Base-by-base conservation (phyloP, 2,888 invertebrate genomes). In the Molanna angustata region DNA sequence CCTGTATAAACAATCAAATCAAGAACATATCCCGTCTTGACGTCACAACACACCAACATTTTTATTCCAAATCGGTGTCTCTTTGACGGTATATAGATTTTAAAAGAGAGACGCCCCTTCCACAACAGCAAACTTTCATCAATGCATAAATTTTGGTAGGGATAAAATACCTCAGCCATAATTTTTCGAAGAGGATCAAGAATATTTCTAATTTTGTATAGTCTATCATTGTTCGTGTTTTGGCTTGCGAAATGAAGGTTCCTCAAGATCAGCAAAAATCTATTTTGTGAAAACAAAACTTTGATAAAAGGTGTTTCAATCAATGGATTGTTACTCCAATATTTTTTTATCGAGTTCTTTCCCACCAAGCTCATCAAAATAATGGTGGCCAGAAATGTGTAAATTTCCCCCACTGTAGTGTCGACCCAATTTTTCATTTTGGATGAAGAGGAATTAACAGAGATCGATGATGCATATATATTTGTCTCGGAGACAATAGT, bases 81-180 rank as follows among this genome's bases (percentile, higher is more conserved):
- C 20, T 50, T 50, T 1, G 50, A 50, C 9, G 50, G 50, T 1
- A 50, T 50, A 13, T 50, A 50, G 4, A 43, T 50, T 27, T 39
- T 48, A n/a, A 48, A 48, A 13, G 48, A 48, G 13, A 48, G 39
- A 7, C 27, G 20, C 13, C 50, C 50, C 37, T 50, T 50, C 44
- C 50, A 50, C 1, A 50, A 17, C 16, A 44, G 16, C 6, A 50
- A 14, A n/a, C 50, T 50, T 50, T 50, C 50, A 43, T 50, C 43
- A 2, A 50, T 50, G 20, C 50, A 50, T 4, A 50, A 16, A 50
- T 50, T 50, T 33, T 49, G 21, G 22, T 22, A 37, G 9, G 50
- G 50, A 21, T 43, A 43, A 17, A 50, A 43, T 20, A 17, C 21
- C 3, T 43, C 27, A 11, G 35, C 44, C 9, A 50, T 16, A 13